A percentile compares a stretch with the other conserved stretches of the same genome.
phyloP scores from a whole-genome alignment of 2,113 vertebrate genomes.

The Perognathus longimembris region DNA sequence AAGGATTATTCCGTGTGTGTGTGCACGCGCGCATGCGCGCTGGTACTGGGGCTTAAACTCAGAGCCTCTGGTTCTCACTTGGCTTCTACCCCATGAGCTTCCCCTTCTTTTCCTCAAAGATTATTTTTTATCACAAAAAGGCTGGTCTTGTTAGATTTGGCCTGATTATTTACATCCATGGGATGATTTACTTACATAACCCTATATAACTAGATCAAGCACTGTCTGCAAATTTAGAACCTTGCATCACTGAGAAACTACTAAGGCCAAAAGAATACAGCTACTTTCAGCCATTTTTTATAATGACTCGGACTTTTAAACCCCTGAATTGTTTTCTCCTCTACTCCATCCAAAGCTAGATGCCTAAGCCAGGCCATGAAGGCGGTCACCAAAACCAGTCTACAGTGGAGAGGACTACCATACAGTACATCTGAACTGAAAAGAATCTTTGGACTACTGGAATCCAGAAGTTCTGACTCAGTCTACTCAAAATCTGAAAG shows the following conservation, averaged over 20 bases:
- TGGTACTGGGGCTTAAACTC: too few species aligned
- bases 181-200: background rate
- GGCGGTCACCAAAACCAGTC: background rate
- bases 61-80: too few species aligned
- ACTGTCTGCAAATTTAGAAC: conserved; percentile 2
- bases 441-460: background rate
- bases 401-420: background rate
- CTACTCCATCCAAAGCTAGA: background rate
- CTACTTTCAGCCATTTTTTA: background rate
- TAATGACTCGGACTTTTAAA: background rate
- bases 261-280: background rate
- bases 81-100: too few species aligned
- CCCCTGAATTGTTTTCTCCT: background rate
- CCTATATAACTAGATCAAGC: background rate
- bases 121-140: background rate
- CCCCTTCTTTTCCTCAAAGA: background rate
- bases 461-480: background rate
- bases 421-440: background rate
- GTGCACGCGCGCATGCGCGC: too few species aligned
- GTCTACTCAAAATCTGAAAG: background rate
- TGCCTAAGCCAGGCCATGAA: too few species aligned
- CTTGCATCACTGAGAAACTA: background rate
- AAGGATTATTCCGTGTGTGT: too few species aligned
- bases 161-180: background rate
- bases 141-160: background rate